Conservation (phyloP, 2,797 vertebrate genomes). For the Fistularia commersonii region DNA sequence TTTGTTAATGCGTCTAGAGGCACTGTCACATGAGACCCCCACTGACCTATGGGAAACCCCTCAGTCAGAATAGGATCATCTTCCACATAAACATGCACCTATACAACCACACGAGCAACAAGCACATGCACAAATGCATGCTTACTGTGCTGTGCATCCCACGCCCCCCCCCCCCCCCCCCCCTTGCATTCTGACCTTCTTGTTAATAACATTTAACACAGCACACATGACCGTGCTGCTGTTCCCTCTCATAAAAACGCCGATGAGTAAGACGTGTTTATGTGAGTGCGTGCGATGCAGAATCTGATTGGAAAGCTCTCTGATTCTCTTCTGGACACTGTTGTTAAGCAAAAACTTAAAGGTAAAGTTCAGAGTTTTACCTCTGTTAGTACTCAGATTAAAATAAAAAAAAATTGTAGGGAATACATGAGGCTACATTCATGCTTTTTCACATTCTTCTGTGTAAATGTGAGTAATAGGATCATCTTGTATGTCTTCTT, state of each 20-base stretch:
- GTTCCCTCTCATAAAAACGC: constrained; percentile 7
- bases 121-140: too few species aligned
- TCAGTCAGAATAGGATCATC: constrained; percentile 26
- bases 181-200: constrained; percentile 8
- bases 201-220: constrained; percentile 14
- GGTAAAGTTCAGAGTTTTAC: too few species aligned
- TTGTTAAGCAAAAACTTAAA: too few species aligned
- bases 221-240: constrained; percentile 6
- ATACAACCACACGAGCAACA: constrained; percentile 16
- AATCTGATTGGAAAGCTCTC: background rate
- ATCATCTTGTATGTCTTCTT: constrained; percentile 19
- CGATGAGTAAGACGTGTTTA: constrained; percentile 16
- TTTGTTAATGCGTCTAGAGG: constrained; percentile 1
- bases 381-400: too few species aligned
- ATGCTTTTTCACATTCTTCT: too few species aligned
- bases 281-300: constrained; percentile 2
- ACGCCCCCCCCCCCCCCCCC: constrained; percentile 1
- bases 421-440: too few species aligned
- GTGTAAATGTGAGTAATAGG: constrained; percentile 13
- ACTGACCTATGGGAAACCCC: constrained; percentile 42
- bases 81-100: constrained; percentile 41
- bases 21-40: constrained; percentile 29
- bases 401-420: too few species aligned
- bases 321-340: constrained; percentile 22
- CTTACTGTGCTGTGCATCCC: too few species aligned